phyloP scores from a whole-genome alignment of 1,140 invertebrate species.

The Leptinotarsa lineolata region DNA sequence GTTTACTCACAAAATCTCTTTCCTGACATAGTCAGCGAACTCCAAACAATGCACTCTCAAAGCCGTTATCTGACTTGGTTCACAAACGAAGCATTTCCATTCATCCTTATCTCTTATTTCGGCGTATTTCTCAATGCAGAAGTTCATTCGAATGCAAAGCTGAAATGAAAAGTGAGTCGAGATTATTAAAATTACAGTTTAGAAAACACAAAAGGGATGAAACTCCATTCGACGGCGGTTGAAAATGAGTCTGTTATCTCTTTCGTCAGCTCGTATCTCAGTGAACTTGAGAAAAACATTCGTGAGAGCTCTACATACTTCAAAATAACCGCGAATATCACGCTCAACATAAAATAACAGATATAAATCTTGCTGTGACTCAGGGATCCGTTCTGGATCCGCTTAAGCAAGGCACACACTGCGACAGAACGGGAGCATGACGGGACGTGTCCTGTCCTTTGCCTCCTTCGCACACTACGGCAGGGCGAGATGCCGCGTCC shows the following conservation, averaged over 20 bases:
- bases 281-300: background rate
- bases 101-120: slow-evolving; percentile 74
- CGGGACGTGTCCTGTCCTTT: no score
- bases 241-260: background rate
- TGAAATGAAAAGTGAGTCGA: slow-evolving; percentile 53
- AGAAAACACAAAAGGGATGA: background rate
- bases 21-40: slow-evolving; percentile 43
- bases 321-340: background rate
- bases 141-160: slow-evolving; percentile 63
- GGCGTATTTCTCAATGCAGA: slow-evolving; percentile 69
- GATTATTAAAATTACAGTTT: background rate
- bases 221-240: background rate
- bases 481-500: no score
- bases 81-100: slow-evolving; percentile 87
- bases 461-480: no score
- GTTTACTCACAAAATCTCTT: background rate
- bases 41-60: slow-evolving; percentile 39
- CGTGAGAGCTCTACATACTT: background rate
- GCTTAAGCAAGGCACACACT: no score
- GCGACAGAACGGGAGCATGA: no score
- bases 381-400: no score
- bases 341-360: no score
- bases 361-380: no score
- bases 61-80: slow-evolving; percentile 65
- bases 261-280: background rate